Percentiles rank a stretch among this genome's conserved stretches.
phyloP scores from a whole-genome alignment of 2,888 invertebrate species.

The Leucozona laternaria region DNA sequence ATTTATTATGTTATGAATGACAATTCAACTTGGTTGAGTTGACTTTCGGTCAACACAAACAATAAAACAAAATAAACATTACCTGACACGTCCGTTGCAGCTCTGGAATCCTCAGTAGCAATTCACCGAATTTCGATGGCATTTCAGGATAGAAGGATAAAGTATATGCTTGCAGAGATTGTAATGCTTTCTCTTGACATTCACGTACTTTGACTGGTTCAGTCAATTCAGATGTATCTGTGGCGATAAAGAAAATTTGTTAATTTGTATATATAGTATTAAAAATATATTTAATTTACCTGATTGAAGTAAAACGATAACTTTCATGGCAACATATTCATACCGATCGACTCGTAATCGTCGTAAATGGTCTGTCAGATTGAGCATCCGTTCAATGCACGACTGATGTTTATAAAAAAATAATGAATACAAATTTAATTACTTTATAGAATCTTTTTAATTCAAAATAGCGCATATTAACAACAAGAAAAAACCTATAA shows the following conservation, averaged over 20 bases:
- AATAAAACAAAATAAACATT: constrained; percentile 75
- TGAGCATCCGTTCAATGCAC: constrained; percentile 97
- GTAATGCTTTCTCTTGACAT: constrained; percentile 96
- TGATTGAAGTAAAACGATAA: constrained; percentile 95
- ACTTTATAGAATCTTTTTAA: too few relatives aligned
- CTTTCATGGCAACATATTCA: constrained; percentile 98
- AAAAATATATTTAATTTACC: constrained; percentile 85
- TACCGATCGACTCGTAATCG: constrained; percentile 95
- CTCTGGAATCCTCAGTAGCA: constrained; percentile 96
- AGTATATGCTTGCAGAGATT: constrained; percentile 96
- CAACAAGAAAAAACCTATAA: too few relatives aligned
- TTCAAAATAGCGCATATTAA: too few relatives aligned
- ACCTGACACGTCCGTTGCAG: constrained; percentile 97
- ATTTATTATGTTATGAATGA: too few relatives aligned
- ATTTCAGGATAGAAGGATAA: constrained; percentile 94
- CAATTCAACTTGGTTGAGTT: too few relatives aligned
- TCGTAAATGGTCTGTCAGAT: constrained; percentile 96
- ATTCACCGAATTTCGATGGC: constrained; percentile 97
- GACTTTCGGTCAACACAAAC: too few relatives aligned
- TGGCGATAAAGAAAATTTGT: neutral
- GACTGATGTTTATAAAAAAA: constrained; percentile 84
- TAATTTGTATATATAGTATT: neutral
- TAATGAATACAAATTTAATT: neutral
- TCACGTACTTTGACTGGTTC: constrained; percentile 97
- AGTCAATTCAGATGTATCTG: constrained; percentile 95